Evolutionary conservation across 2,797 vertebrate genomes (phyloP).

Genomic region (Morelia viridis): DNA sequence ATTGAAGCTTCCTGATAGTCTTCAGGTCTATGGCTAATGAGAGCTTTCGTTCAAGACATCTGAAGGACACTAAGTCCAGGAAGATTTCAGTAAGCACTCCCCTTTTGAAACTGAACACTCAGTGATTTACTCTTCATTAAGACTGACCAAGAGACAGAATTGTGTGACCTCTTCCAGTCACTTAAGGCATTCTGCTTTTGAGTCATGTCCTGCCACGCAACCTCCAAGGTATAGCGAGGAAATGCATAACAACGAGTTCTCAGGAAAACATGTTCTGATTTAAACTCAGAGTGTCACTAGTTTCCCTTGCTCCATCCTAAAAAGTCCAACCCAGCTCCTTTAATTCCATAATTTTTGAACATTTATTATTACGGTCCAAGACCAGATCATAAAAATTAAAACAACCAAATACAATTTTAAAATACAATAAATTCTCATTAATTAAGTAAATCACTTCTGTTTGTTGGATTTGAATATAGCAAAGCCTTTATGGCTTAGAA

Average conservation of each 20-base stretch:
- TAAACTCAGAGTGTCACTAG: background rate
- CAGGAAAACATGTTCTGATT: constrained; percentile 2
- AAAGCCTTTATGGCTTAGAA: too few relatives aligned
- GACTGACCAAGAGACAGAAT: background rate
- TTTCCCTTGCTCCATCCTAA: background rate
- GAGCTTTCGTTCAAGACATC: background rate
- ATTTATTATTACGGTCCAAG: too few relatives aligned
- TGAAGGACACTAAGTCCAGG: background rate
- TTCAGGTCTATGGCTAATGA: too few relatives aligned
- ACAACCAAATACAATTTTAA: too few relatives aligned
- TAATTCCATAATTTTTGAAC: too few relatives aligned
- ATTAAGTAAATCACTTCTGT: too few relatives aligned
- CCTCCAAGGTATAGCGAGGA: background rate
- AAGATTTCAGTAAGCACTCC: background rate
- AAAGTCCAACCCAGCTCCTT: background rate
- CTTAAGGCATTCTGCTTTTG: background rate
- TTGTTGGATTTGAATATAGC: too few relatives aligned
- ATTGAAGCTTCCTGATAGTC: too few relatives aligned
- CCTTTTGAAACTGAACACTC: background rate
- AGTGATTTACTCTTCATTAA: background rate
- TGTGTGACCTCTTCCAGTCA: background rate
- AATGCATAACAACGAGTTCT: background rate
- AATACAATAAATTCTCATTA: too few relatives aligned
- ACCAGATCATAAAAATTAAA: too few relatives aligned
- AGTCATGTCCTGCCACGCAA: background rate